A percentile compares a stretch with the other conserved stretches of the same genome.
Conservation (phyloP, 2,797 vertebrate species). For the Eulemur coronatus region DNA sequence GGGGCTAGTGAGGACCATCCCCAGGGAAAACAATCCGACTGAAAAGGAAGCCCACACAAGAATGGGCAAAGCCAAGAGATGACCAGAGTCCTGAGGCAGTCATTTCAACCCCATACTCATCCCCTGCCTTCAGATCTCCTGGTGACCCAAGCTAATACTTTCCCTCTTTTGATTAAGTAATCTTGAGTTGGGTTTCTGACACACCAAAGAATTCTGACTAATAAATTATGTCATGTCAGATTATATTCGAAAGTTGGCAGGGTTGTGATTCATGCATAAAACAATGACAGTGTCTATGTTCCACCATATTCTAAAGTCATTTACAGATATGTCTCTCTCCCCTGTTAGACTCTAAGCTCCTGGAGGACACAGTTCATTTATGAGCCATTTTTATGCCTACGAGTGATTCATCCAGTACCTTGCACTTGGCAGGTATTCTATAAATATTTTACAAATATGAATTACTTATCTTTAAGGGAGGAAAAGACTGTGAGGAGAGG, state of each 20-base stretch:
- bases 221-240: neutral
- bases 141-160: neutral
- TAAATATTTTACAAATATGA: conserved; percentile 19
- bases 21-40: neutral
- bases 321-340: neutral
- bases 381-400: neutral
- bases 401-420: neutral
- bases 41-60: neutral
- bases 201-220: conserved; percentile 33
- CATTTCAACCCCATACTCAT: neutral
- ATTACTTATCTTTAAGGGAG: neutral
- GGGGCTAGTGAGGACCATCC: neutral
- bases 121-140: neutral
- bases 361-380: neutral
- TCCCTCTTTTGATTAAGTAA: neutral
- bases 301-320: neutral
- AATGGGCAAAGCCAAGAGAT: neutral
- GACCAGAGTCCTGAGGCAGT: neutral
- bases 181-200: neutral
- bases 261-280: neutral
- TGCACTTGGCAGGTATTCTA: neutral
- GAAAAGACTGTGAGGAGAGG: neutral
- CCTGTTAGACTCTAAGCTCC: neutral
- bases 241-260: neutral
- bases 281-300: neutral